A percentile compares a stretch with the other conserved stretches of the same genome.
phyloP scores from a whole-genome alignment of 2,888 invertebrate species.

The Caenorhabditis sinica region DNA sequence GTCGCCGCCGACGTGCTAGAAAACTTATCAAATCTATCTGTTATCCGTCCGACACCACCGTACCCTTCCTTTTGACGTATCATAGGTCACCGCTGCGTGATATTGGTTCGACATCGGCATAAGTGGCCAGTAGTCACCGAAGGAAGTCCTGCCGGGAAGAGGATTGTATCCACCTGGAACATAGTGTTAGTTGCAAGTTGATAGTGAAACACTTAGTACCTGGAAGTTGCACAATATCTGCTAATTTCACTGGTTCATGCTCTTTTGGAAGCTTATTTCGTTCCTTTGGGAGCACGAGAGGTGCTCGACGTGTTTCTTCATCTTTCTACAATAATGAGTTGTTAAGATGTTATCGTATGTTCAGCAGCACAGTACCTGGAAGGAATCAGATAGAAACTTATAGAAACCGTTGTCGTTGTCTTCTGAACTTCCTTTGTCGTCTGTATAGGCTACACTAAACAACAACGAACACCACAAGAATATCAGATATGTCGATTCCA shows the following conservation, averaged over 20 bases:
- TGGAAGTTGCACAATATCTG: conserved; percentile 60
- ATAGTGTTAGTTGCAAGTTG: not conserved
- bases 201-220: conserved; percentile 22
- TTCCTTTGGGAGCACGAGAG: conserved; percentile 17
- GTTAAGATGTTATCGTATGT: not conserved
- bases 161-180: conserved; percentile 69
- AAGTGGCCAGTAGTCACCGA: conserved; percentile 73
- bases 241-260: conserved; percentile 44
- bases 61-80: conserved; percentile 69
- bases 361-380: conserved; percentile 32
- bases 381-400: conserved; percentile 57
- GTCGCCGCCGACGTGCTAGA: conserved; percentile 72
- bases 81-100: conserved; percentile 68
- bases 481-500: conserved; percentile 1
- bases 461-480: conserved; percentile 12
- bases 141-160: conserved; percentile 70
- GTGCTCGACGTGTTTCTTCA: conserved; percentile 49
- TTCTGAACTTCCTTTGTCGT: conserved; percentile 27
- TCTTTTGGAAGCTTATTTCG: conserved; percentile 25
- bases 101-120: conserved; percentile 72
- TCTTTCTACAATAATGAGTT: conserved; percentile 47
- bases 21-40: conserved; percentile 21
- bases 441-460: conserved; percentile 4
- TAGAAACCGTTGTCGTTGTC: conserved; percentile 50
- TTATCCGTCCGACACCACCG: not conserved